phyloP scores from a whole-genome alignment of 2,797 vertebrate genomes.

The Sebastes aleutianus region DNA sequence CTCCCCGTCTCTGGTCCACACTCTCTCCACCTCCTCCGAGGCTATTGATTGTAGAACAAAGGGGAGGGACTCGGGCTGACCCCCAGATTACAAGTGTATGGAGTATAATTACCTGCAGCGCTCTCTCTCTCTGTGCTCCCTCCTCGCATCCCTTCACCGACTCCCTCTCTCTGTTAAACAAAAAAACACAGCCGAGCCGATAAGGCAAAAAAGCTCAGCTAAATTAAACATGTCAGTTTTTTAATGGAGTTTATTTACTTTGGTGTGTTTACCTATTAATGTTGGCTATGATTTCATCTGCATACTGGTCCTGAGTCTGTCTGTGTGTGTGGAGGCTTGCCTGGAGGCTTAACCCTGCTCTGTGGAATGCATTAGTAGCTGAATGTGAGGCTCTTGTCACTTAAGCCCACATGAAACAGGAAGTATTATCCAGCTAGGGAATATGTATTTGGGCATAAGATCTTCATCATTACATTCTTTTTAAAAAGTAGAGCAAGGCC shows the following conservation, averaged over 20 bases:
- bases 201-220: slow-evolving; percentile 33
- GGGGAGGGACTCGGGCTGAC: slow-evolving; percentile 52
- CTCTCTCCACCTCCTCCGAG: slow-evolving; percentile 20
- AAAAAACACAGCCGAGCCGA: slow-evolving; percentile 27
- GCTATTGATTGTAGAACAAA: slow-evolving; percentile 67
- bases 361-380: slow-evolving; percentile 26
- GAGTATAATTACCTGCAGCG: slow-evolving; percentile 68
- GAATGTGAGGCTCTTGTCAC: slow-evolving; percentile 27
- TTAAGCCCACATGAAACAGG: slow-evolving; percentile 16
- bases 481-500: slow-evolving; percentile 15
- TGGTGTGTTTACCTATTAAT: slow-evolving; percentile 62
- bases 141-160: slow-evolving; percentile 21
- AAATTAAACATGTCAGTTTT: slow-evolving; percentile 70
- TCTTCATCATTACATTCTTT: slow-evolving; percentile 8
- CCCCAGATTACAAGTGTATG: slow-evolving; percentile 58
- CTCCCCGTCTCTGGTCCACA: background rate
- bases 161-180: slow-evolving; percentile 19
- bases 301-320: slow-evolving; percentile 17
- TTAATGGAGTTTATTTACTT: slow-evolving; percentile 69
- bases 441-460: background rate
- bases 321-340: background rate
- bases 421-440: background rate
- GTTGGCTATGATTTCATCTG: slow-evolving; percentile 59
- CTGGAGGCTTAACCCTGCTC: slow-evolving; percentile 28
- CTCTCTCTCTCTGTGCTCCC: slow-evolving; percentile 38